Base-by-base conservation (phyloP, 92 coral and sea anemone genomes). In the Porites rus region DNA sequence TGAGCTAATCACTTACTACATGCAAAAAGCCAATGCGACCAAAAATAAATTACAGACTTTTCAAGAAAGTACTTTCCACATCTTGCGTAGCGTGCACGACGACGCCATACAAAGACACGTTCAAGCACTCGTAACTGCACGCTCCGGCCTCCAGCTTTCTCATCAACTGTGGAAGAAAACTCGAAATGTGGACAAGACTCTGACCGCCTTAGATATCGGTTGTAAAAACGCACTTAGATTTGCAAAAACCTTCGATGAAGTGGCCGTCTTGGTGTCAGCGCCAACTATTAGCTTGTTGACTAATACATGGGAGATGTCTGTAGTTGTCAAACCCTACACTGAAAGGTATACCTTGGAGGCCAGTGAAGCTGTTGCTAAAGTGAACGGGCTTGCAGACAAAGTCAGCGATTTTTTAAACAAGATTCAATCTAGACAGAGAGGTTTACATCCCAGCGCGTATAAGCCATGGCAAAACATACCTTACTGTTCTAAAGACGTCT, bases 371-470 rank as follows among this genome's bases (percentile, higher is more conserved):
- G 76, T 79, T 9, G 86, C 52, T 38, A 88, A 89, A 68, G 86
- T 95, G 20, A 90, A 91, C 84, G 85, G 77, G 7, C 88, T 95
- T 72, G 79, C 84, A 51, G 91, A 93, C 31, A 91, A 93, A 76
- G 85, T 91, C 8, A 80, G 91, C 1, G 65, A 82, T 8, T 92
- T 95, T 58, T 84, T 93, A 31, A 81, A 91, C 74, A 86, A 69
- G 46, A 78, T 95, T 8, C 94, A 91, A 69, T 31, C 90, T 9
- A 90, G 96, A 11, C 98, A 95, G 78, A 87, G 88, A 72, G 96
- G 94, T n/a, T 80, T 95, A 22, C 85, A 93, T 70, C 86, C 86
- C 43, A 54, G 91, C 17, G 89, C 87, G 28, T 95, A 86, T 75
- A 91, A 87, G 63, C 73, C 88, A 14, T 93, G 96, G 96, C 81